phyloP scores from a whole-genome alignment of 2,113 vertebrate genomes.

The Solea solea region DNA sequence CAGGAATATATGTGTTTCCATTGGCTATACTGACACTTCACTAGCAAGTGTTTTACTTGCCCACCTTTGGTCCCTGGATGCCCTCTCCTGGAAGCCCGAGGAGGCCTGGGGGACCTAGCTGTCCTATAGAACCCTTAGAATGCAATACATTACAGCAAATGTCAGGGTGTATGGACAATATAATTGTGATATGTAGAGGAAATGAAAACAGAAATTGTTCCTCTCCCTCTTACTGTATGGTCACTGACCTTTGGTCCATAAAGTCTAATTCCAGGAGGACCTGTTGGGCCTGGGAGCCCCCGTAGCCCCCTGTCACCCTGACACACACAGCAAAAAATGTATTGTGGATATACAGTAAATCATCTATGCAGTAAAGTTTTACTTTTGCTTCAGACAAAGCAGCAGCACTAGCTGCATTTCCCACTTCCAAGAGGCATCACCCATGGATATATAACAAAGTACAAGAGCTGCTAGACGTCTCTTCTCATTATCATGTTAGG shows the following conservation, averaged over 20 bases:
- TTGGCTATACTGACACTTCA: too few relatives aligned
- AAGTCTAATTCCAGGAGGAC: slow-evolving; percentile 76
- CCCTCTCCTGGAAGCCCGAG: slow-evolving; percentile 80
- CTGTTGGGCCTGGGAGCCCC: slow-evolving; percentile 78
- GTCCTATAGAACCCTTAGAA: slow-evolving; percentile 82
- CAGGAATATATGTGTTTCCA: too few relatives aligned
- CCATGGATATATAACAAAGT: too few relatives aligned
- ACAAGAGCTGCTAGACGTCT: too few relatives aligned
- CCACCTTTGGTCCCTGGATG: slow-evolving; percentile 88
- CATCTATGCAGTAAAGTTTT: too few relatives aligned
- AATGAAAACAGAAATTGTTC: background rate
- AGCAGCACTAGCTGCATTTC: too few relatives aligned
- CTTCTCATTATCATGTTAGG: too few relatives aligned
- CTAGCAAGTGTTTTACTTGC: background rate
- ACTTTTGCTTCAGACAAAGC: too few relatives aligned
- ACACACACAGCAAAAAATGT: slow-evolving; percentile 19
- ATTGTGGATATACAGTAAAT: too few relatives aligned
- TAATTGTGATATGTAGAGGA: background rate
- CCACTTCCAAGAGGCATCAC: too few relatives aligned
- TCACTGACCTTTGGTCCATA: slow-evolving; percentile 84
- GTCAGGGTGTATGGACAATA: background rate
- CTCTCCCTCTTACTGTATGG: background rate
- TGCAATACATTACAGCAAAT: background rate
- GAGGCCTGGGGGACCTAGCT: slow-evolving; percentile 78
- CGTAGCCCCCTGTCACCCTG: slow-evolving; percentile 84